Evolutionary conservation across 2,113 vertebrate genomes (phyloP).

Genomic region (Madoqua kirkii): DNA sequence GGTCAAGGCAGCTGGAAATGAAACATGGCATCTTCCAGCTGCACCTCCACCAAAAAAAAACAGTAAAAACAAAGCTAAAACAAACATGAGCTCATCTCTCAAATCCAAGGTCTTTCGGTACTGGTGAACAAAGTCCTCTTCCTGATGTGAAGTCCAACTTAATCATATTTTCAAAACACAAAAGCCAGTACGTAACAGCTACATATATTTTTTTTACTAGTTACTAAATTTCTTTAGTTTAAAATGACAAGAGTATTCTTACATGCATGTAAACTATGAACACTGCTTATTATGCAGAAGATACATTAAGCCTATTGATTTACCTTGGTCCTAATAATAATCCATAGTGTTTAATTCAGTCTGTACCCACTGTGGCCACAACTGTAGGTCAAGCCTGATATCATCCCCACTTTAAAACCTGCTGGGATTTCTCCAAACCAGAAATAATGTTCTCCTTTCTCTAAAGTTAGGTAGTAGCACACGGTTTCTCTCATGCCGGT

Average conservation of each 20-base stretch:
- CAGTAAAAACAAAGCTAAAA: neutral
- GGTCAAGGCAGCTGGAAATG: neutral
- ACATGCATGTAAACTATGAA: neutral
- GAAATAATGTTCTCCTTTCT: constrained; percentile 3
- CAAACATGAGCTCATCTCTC: neutral
- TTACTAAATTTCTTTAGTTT: neutral
- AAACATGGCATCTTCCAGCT: neutral
- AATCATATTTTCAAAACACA: neutral
- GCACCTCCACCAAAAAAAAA: neutral
- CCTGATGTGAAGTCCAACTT: neutral
- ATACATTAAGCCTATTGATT: neutral
- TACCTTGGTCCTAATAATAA: neutral
- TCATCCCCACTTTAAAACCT: neutral
- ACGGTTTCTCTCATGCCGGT: neutral
- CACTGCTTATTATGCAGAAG: neutral
- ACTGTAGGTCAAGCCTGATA: neutral
- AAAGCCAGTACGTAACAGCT: neutral
- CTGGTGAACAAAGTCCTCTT: neutral
- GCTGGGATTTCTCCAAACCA: neutral
- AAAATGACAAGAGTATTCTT: neutral
- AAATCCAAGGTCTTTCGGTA: neutral
- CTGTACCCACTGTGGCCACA: neutral
- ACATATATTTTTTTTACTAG: neutral
- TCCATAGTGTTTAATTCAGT: neutral
- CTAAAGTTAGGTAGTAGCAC: neutral